Conservation (phyloP, 1,140 invertebrate genomes). For the Pseudobourletiella spinata region DNA sequence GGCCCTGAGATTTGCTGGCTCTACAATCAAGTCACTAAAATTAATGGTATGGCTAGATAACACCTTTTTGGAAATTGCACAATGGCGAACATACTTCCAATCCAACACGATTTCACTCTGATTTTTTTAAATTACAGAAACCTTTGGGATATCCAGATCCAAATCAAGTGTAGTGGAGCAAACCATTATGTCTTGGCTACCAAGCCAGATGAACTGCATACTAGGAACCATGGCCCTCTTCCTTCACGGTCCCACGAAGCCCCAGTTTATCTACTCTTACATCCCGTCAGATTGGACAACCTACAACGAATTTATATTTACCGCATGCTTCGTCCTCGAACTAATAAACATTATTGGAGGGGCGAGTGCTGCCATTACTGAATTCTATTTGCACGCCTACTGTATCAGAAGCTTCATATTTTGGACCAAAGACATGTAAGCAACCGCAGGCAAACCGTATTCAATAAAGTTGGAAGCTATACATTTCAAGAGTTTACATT, state of each 20-base stretch:
- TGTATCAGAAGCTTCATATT: neutral
- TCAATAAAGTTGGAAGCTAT: too few species aligned
- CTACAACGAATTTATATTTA: neutral
- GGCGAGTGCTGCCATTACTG: neutral
- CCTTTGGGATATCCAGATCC: neutral
- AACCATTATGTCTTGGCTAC: neutral
- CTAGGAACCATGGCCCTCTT: neutral
- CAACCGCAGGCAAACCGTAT: too few species aligned
- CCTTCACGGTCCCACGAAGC: neutral
- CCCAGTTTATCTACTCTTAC: neutral
- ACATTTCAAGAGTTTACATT: too few species aligned
- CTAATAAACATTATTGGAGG: neutral
- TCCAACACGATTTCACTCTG: neutral
- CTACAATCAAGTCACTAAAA: neutral
- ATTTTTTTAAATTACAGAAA: neutral
- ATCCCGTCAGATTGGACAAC: neutral
- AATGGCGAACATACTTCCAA: neutral
- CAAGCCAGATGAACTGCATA: neutral
- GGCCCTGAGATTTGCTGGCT: neutral
- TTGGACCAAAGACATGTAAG: neutral
- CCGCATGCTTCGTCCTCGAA: neutral
- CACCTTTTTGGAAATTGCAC: neutral
- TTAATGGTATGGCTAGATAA: neutral
- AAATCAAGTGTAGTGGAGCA: neutral
- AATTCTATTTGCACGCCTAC: neutral